These are phyloP conservation scores for Dyspetes luteomarginatus DNA, from an alignment of 2,888 invertebrate species.

Conservation along the genomic window DNA sequence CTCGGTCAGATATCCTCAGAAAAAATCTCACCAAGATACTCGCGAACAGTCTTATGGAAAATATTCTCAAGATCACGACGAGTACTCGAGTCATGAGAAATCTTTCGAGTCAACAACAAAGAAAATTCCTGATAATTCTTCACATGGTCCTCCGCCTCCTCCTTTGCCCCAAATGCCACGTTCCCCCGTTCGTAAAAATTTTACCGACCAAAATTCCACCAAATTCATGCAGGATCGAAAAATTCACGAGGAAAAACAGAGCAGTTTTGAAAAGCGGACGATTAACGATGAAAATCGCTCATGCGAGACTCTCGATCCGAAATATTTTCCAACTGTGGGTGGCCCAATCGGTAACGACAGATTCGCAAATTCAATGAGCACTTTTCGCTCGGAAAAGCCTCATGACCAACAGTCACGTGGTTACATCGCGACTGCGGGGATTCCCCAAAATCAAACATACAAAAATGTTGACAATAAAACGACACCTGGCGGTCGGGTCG, in stretches of 20 bases:
- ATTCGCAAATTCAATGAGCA: conserved; percentile 75
- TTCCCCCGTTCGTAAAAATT: conserved; percentile 51
- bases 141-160: conserved; percentile 36
- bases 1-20: conserved; percentile 68
- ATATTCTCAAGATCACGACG: conserved; percentile 67
- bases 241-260: conserved; percentile 32
- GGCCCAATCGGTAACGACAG: conserved; percentile 67
- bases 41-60: conserved; percentile 66
- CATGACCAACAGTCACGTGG: conserved; percentile 53
- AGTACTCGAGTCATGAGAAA: conserved; percentile 65
- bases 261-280: conserved; percentile 37
- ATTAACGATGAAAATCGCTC: conserved; percentile 24
- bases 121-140: conserved; percentile 27
- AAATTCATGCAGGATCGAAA: conserved; percentile 53
- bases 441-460: conserved; percentile 73
- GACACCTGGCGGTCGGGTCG: conserved; percentile 85
- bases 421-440: conserved; percentile 57
- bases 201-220: conserved; percentile 40
- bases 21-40: conserved; percentile 64
- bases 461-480: conserved; percentile 84
- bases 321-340: conserved; percentile 45
- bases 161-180: conserved; percentile 55
- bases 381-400: conserved; percentile 73
- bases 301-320: conserved; percentile 68
- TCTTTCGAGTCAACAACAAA: conserved; percentile 47